These are phyloP conservation scores for Macropis europaea DNA, from an alignment of 2,888 invertebrate species.

Conservation along the genomic window DNA sequence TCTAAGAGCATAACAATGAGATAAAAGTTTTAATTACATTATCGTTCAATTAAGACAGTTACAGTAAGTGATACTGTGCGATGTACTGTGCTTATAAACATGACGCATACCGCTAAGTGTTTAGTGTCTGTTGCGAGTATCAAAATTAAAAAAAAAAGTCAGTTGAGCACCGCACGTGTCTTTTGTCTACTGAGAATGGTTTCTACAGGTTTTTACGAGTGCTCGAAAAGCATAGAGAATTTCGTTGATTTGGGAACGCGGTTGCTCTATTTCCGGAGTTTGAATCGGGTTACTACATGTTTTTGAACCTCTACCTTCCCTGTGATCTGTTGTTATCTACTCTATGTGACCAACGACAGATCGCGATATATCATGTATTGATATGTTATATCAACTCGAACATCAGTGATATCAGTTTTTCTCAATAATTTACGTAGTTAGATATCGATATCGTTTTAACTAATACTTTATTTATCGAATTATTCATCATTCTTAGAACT, in stretches of 20 bases:
- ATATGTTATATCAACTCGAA: background rate
- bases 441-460: background rate
- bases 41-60: background rate
- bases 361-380: background rate
- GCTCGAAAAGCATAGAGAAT: constrained; percentile 15
- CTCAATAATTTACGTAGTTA: background rate
- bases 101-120: too few species aligned
- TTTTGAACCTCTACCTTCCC: constrained; percentile 30
- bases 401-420: background rate
- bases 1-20: background rate
- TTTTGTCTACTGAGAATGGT: background rate
- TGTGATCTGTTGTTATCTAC: constrained; percentile 1
- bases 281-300: constrained; percentile 40
- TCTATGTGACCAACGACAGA: background rate
- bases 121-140: too few species aligned
- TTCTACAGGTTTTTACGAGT: background rate
- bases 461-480: background rate
- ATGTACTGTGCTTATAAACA: too few species aligned
- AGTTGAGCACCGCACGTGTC: too few species aligned
- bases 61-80: too few species aligned
- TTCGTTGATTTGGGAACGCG: constrained; percentile 33
- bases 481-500: background rate
- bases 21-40: background rate
- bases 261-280: constrained; percentile 57
- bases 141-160: too few species aligned